Conservation (phyloP, 2,888 invertebrate species). For the Macaria notata region DNA sequence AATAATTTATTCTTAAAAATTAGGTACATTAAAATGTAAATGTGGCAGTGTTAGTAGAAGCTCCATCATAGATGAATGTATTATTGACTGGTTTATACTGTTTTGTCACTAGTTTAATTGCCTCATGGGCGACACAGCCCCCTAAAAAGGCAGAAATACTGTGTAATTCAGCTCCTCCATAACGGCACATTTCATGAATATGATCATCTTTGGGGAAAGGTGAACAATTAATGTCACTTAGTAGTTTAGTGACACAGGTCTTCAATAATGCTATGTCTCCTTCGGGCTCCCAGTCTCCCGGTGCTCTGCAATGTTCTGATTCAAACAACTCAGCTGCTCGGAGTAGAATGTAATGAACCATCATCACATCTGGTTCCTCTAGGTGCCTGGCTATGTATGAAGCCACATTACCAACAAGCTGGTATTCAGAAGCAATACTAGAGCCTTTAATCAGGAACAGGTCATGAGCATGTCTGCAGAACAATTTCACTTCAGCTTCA, state of each 20-base stretch:
- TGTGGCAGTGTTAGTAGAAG: constrained; percentile 91
- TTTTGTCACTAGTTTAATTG: constrained; percentile 95
- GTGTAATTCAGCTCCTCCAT: constrained; percentile 97
- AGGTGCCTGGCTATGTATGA: constrained; percentile 84
- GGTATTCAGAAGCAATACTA: constrained; percentile 91
- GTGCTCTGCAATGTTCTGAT: constrained; percentile 93
- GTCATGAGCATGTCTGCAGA: constrained; percentile 94
- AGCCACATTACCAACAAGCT: constrained; percentile 82
- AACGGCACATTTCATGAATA: constrained; percentile 96
- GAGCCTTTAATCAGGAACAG: constrained; percentile 90
- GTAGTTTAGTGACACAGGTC: constrained; percentile 86
- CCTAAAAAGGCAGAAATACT: constrained; percentile 95
- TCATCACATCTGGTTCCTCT: constrained; percentile 92
- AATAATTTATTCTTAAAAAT: constrained; percentile 40
- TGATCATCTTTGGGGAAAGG: constrained; percentile 94
- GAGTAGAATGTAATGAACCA: constrained; percentile 94
- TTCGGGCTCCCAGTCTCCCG: constrained; percentile 95
- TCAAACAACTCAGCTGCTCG: constrained; percentile 95
- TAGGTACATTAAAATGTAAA: constrained; percentile 84
- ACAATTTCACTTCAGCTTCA: constrained; percentile 91
- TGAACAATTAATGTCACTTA: constrained; percentile 92
- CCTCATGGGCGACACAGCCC: constrained; percentile 97
- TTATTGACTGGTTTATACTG: constrained; percentile 99
- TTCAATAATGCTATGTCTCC: constrained; percentile 95
- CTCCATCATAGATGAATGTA: constrained; percentile 97